These are phyloP conservation scores for Trichoplax adhaerens DNA, from an alignment of 37 sponge, comb jelly and placozoan species.

Conservation along the genomic window DNA sequence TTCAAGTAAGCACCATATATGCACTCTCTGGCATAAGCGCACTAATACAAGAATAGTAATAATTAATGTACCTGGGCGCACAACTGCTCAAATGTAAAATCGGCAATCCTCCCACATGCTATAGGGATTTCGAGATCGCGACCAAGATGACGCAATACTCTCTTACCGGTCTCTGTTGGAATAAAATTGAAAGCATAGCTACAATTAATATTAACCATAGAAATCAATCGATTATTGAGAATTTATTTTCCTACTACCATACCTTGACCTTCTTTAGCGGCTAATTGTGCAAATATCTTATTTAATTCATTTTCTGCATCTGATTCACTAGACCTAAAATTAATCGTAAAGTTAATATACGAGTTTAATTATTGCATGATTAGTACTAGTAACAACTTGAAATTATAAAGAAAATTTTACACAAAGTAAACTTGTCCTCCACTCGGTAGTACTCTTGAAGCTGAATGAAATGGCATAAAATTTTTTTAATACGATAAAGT, in stretches of 20 bases:
- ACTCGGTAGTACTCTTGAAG: not conserved
- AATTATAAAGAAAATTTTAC: not conserved
- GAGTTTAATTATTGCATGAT: too few species aligned
- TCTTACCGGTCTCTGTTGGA: conserved; percentile 9
- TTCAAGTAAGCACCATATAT: too few species aligned
- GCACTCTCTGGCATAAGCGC: too few species aligned
- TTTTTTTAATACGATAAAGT: conserved; percentile 1
- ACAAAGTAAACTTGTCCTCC: conserved; percentile 18
- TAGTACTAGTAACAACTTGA: too few species aligned
- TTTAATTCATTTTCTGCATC: conserved; percentile 5
- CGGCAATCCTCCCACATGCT: conserved; percentile 23
- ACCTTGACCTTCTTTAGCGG: not conserved
- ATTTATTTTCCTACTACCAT: not conserved
- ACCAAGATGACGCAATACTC: conserved; percentile 35
- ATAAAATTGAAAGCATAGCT: not conserved
- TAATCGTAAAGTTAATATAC: too few species aligned
- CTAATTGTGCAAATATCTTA: not conserved
- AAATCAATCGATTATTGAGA: not conserved
- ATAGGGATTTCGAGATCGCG: conserved; percentile 34
- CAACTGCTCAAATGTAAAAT: conserved; percentile 42
- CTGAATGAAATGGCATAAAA: not conserved
- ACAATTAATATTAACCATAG: too few species aligned
- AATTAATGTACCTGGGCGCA: conserved; percentile 18
- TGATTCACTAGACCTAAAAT: conserved; percentile 4
- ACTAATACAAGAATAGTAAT: too few species aligned